Base-by-base conservation (phyloP, 2,797 vertebrate species). In the Alosa sapidissima region DNA sequence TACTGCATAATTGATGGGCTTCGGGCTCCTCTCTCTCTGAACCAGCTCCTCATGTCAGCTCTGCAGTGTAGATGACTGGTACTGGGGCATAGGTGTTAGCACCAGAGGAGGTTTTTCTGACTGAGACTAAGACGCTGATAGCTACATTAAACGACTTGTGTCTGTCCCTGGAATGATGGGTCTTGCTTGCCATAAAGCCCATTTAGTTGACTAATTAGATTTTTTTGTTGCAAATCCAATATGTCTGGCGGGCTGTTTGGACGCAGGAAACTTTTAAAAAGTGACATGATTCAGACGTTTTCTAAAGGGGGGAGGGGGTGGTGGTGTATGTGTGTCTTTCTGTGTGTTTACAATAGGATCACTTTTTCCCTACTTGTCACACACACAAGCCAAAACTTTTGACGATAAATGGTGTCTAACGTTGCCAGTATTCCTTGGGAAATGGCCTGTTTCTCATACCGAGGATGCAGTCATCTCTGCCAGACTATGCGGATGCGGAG, bases 381-480 rank as follows among this genome's bases (percentile, higher is more conserved):
- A 47, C 16, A 19, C 72, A 47, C 41, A 36, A 47, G 41, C 72
- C 72, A 78, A 78, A 45, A 78, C 41, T 9, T 78, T 78, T 78
- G 72, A 78, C 72, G 72, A 78, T 78, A 78, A 72, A 78, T 78
- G 41, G 36, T 78, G 72, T 78, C 72, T 78, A 45, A 14, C 21
- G 72, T 47, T 78, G 72, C 72, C 72, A 78, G 72, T 78, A 78
- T 78, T 78, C 72, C 41, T 78, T 78, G 72, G 72, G 72, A 78
- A 78, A 21, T 45, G 72, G 72, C 72, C 72, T 47, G 72, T 47
- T 78, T 78, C 72, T 78, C 72, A 78, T 78, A 78, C 72, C 72
- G 72, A 78, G 72, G 72, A 78, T 47, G 72, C 72, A 47, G 72
- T 47, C 11, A 0, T 19, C 72, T 47, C 72, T 78, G 72, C 72